Evolutionary conservation across 2,888 invertebrate species (phyloP).

Genomic region (Eupithecia centaureata): DNA sequence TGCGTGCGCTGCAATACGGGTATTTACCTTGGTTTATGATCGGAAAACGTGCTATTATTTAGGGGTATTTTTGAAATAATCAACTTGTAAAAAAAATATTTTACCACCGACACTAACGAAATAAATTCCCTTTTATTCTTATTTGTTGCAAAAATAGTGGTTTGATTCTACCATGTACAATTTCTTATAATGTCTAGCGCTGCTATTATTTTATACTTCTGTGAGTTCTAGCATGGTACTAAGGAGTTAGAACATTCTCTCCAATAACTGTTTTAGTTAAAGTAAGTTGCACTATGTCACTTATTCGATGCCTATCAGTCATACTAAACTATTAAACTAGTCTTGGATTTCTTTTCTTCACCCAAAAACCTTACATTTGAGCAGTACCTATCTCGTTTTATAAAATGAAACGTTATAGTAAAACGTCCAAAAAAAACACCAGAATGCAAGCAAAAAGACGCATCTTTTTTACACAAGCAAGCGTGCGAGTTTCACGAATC

Average conservation of each 20-base stretch:
- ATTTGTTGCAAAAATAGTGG: constrained; percentile 12
- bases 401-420: not conserved
- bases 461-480: constrained; percentile 9
- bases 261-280: not conserved
- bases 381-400: not conserved
- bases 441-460: constrained; percentile 13
- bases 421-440: constrained; percentile 9
- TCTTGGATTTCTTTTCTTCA: not conserved
- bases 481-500: constrained; percentile 23
- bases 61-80: constrained; percentile 32
- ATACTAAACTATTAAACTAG: not conserved
- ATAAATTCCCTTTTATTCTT: constrained; percentile 14
- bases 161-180: not conserved
- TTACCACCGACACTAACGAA: constrained; percentile 29
- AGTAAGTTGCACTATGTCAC: not conserved
- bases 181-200: not conserved
- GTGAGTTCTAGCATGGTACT: not conserved
- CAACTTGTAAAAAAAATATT: constrained; percentile 21
- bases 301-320: not conserved
- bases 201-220: not conserved
- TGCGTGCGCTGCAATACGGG: constrained; percentile 43
- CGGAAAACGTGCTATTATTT: constrained; percentile 41
- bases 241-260: not conserved
- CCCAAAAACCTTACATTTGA: too few species aligned
- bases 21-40: constrained; percentile 42